Evolutionary conservation across 1,140 invertebrate genomes (phyloP).

Genomic region (Ridgeia piscesae): DNA sequence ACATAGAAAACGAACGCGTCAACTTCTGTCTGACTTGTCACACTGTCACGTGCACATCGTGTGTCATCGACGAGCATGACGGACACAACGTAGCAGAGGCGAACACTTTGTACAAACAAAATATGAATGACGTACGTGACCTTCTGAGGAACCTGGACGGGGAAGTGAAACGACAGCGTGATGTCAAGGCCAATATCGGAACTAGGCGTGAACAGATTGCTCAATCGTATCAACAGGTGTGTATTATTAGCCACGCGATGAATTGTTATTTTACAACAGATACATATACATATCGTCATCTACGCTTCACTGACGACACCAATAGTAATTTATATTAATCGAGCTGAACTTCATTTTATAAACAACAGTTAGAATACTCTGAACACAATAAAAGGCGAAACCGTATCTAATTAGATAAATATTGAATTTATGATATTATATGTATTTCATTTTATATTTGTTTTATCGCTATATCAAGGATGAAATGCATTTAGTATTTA

Average conservation of each 20-base stretch:
- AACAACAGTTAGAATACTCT: too few species aligned
- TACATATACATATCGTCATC: too few species aligned
- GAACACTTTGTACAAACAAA: not conserved
- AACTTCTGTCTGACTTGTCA: conserved; percentile 20
- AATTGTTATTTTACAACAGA: too few species aligned
- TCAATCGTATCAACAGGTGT: not conserved
- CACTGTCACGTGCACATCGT: conserved; percentile 20
- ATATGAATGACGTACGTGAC: conserved; percentile 11
- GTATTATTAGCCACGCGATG: not conserved
- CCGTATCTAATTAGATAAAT: too few species aligned
- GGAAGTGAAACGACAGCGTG: not conserved
- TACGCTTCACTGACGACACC: too few species aligned
- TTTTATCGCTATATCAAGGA: too few species aligned
- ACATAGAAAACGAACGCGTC: not conserved
- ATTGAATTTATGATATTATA: too few species aligned
- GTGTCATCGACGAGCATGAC: conserved; percentile 18
- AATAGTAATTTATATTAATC: too few species aligned
- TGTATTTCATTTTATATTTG: too few species aligned
- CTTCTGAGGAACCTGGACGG: conserved; percentile 13
- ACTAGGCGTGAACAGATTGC: not conserved
- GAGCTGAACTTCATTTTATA: too few species aligned
- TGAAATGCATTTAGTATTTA: too few species aligned
- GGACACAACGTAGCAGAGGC: conserved; percentile 19
- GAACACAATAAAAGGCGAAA: too few species aligned
- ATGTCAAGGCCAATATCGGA: not conserved